Base-by-base conservation (phyloP, 1,140 invertebrate species). In the Halictus rubicundus region DNA sequence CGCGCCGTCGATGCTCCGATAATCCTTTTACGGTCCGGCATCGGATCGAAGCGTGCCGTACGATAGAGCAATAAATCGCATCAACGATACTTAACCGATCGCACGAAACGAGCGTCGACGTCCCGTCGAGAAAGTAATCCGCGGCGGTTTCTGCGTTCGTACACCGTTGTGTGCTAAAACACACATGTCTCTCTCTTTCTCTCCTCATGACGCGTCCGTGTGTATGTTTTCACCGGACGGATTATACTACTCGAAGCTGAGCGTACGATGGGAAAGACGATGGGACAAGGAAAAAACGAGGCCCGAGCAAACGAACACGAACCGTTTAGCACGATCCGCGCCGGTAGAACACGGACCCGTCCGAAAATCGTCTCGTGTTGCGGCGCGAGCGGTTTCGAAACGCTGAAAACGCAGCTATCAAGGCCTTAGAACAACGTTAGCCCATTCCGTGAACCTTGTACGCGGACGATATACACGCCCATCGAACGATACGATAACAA, bases 401-500 rank as follows among this genome's bases (percentile, higher is more conserved):
- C 65, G 42, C 42, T 46, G 42, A 46, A 46, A 46, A 42, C 63
- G 39, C 71, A 52, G 39, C 59, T 79, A 57, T 76, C 74, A 54
- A 14, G n/a, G 25, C 9, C 10, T 10, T 21, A 6, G 73, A 46
- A 85, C 82, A 84, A 84, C 73, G 59, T 84, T 84, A 81, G 79
- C 81, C 71, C 78, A 85, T 85, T 85, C 84, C 52, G 72, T 54
- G 78, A 77, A 77, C 39, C 78, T 80, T 81, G 68, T 84, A 81
- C 72, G 64, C 64, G 77, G 65, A 37, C 39, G 60, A 80, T 78
- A 78, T 71, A 78, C 74, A 71, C 83, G 73, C 78, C 78, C 82
- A 69, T 57, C 54, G 54, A 80, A 83, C 83, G 82, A 84, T 84
- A 85, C 82, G 83, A 85, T 85, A 85, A 85, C 54, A 72, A 85